These are phyloP conservation scores for Syrmaticus mikado DNA, from an alignment of 2,113 vertebrate species.

Conservation along the genomic window DNA sequence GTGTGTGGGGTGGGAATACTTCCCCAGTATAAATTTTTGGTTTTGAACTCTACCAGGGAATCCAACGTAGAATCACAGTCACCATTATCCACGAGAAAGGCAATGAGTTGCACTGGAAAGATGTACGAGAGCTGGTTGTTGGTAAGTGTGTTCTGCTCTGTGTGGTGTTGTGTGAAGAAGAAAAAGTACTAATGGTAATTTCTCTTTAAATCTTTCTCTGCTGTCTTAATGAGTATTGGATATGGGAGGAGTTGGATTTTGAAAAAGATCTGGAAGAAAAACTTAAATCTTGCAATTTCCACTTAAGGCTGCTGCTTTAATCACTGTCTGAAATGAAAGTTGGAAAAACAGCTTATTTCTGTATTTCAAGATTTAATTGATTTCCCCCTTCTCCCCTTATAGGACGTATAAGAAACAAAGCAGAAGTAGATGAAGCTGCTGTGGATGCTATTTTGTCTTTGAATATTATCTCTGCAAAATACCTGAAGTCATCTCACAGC, in stretches of 20 bases:
- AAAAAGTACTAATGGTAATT: neutral
- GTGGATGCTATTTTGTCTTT: constrained; percentile 93
- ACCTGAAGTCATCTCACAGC: constrained; percentile 93
- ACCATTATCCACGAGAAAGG: constrained; percentile 98
- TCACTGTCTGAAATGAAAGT: neutral
- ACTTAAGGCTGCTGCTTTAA: neutral
- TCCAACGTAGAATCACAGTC: constrained; percentile 95
- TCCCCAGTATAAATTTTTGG: neutral
- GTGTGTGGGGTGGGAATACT: neutral
- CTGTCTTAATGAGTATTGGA: neutral
- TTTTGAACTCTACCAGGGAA: constrained; percentile 82
- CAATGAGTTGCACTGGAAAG: constrained; percentile 97
- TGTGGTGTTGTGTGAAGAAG: neutral
- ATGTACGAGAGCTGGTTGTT: constrained; percentile 95
- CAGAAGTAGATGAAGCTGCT: constrained; percentile 91
- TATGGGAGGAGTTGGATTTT: neutral
- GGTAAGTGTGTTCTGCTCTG: constrained; percentile 81
- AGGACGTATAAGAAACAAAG: constrained; percentile 93
- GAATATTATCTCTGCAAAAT: constrained; percentile 98
- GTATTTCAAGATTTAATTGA: neutral
- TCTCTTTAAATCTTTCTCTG: neutral
- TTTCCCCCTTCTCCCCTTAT: neutral
- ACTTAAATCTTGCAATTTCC: neutral
- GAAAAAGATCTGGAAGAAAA: neutral
- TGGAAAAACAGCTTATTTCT: neutral